These are phyloP conservation scores for Lottia gigantea DNA, from an alignment of 2,888 invertebrate genomes.

Conservation along the genomic window DNA sequence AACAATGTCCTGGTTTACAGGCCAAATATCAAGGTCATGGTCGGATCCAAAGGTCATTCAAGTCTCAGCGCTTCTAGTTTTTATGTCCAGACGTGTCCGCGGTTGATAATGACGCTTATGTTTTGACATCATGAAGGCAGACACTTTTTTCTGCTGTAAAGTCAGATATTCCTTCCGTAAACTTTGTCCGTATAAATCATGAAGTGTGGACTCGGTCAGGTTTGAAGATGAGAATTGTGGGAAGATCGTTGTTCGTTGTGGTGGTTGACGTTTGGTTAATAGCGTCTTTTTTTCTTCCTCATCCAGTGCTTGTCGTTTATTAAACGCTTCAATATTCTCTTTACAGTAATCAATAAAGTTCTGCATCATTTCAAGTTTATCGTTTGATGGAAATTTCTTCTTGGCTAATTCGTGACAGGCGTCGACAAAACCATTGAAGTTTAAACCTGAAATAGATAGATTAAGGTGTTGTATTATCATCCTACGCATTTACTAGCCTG, in stretches of 20 bases:
- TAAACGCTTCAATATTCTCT: conserved; percentile 36
- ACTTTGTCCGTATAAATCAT: neutral
- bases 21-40: no score
- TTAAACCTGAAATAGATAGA: conserved; percentile 45
- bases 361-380: conserved; percentile 47
- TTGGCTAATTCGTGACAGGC: conserved; percentile 60
- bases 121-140: neutral
- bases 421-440: conserved; percentile 64
- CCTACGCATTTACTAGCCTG: no score
- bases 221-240: neutral
- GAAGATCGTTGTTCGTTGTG: neutral
- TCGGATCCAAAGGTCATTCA: neutral
- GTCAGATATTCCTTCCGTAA: conserved; percentile 1
- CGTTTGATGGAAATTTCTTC: conserved; percentile 45
- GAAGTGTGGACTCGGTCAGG: neutral
- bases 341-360: conserved; percentile 55
- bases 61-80: neutral
- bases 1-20: no score
- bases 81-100: neutral
- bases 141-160: neutral
- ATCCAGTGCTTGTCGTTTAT: conserved; percentile 20
- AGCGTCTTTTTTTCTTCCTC: neutral
- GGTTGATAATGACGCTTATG: conserved; percentile 3
- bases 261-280: neutral
- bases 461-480: no score